Evolutionary conservation across 2,797 vertebrate genomes (phyloP), one percentile per base, ranked within the genome.

Genomic region (Paguma larvata): DNA sequence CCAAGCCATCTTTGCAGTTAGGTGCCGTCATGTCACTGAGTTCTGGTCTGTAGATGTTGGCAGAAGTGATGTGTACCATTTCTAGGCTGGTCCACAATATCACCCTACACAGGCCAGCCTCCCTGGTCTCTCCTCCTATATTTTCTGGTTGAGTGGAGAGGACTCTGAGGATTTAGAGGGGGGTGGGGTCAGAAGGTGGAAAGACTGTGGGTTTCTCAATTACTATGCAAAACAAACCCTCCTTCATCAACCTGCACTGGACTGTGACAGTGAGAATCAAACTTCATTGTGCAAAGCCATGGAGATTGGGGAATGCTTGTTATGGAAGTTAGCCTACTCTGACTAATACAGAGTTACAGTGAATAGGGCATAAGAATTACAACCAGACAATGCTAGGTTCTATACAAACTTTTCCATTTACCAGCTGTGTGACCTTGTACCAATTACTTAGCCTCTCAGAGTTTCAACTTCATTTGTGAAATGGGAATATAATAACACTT

Each of bases 391-490:
- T 72, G 85, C 84, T 75, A 19, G 25, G 18, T 83, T 94, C 93
- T 77, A 7, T 14, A 72, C 12, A 75, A 96, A 93, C 48, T 89
- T 95, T 95, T 68, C 62, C 48, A 75, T 67, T 88, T 94, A 88
- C 51, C 92, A 97, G 88, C 82, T 85, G n/a, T 95, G 94, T 97
- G 96, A 96, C 96, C 94, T 98, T 95, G 73, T 46, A 41, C 79
- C 95, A 97, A 97, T 97, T 79, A 97, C 90, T 97, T 92, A 98
- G 92, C 88, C 82, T 96, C 82, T 97, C 96, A 88, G 77, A 91
- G 92, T 94, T 97, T 94, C 82, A 80, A 77, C 85, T 96, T 97
- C 94, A 95, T 97, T 98, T 95, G 95, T 97, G 88, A 96, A 98
- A 95, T 95, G 96, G 68, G 91, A 92, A 84, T 97, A 95, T 97